phyloP scores from a whole-genome alignment of 2,888 invertebrate genomes.

The Aproaerema taeniolella region DNA sequence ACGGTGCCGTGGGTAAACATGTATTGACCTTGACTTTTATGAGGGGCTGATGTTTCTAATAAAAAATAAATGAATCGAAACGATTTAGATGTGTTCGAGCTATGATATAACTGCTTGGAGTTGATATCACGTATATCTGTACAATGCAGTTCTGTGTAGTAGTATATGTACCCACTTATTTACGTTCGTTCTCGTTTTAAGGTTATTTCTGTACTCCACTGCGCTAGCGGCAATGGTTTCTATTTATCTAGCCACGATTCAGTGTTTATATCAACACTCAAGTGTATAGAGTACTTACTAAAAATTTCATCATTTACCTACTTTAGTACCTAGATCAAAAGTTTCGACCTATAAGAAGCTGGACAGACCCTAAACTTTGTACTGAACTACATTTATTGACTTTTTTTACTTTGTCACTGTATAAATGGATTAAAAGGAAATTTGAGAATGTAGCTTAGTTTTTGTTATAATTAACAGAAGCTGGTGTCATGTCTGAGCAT shows the following conservation, averaged over 20 bases:
- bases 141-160: constrained; percentile 25
- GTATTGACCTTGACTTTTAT: constrained; percentile 62
- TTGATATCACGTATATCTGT: constrained; percentile 12
- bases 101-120: constrained; percentile 9
- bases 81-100: constrained; percentile 2
- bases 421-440: too few species aligned
- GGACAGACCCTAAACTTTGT: too few species aligned
- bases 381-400: too few species aligned
- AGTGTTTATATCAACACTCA: too few species aligned
- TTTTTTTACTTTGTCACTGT: too few species aligned
- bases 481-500: constrained; percentile 68
- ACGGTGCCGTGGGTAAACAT: constrained; percentile 53
- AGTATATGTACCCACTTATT: constrained; percentile 27
- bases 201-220: constrained; percentile 30
- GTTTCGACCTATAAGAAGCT: too few species aligned
- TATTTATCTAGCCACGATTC: too few species aligned
- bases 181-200: constrained; percentile 26
- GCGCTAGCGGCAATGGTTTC: constrained; percentile 10
- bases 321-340: too few species aligned
- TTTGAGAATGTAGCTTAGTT: too few species aligned
- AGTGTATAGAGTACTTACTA: too few species aligned
- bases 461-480: constrained; percentile 49
- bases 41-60: constrained; percentile 33
- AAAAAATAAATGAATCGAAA: constrained; percentile 16
- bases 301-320: too few species aligned